Base-by-base conservation (phyloP, 2,888 invertebrate species). In the Lasioglossum oenotherae region DNA sequence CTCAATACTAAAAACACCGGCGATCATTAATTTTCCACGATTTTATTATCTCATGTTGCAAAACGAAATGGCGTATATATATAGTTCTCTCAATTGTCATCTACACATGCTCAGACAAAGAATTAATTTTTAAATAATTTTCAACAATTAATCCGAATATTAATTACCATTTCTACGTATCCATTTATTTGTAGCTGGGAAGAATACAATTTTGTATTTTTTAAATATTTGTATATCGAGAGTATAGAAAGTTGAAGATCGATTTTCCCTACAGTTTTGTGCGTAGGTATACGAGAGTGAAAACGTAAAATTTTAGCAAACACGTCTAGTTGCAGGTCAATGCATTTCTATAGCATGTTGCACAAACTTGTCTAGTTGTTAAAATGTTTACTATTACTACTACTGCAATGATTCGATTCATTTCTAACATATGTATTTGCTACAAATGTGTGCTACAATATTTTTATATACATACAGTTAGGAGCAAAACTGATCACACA, bases 1-100 rank as follows among this genome's bases (percentile, higher is more conserved):
- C 31, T 75, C 72, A 69, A 78, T 82, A 72, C 49, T 46, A 69
- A 69, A 46, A 69, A 77, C 67, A 46, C 64, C 6, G 31, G 31
- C n/a, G 77, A 53, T 10, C 35, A 49, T 69, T 71, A 67, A n/a
- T 69, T 71, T 71, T 23, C 69, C 71, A 27, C 16, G 49, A 23
- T 78, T 49, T 53, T 44, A 78, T 46, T 35, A 53, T 53, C 53
- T 16, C 14, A 14, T 16, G 23, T 53, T 74, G 23, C n/a, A 16
- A 38, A 35, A 35, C 12, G 53, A 35, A 53, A 35, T 35, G 14
- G 5, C 69, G 38, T 23, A n/a, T 38, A n/a, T 38, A n/a, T 38
- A 23, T 69, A 38, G 69, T 69, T 38, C 12, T 38, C 23, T 1
- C 3, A 23, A 38, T 69, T 69, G 19, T 38, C 8, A 67, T 23